Evolutionary conservation across 2,113 vertebrate species (phyloP), one percentile per base, ranked within the genome.

Genomic region (Promerops cafer): DNA sequence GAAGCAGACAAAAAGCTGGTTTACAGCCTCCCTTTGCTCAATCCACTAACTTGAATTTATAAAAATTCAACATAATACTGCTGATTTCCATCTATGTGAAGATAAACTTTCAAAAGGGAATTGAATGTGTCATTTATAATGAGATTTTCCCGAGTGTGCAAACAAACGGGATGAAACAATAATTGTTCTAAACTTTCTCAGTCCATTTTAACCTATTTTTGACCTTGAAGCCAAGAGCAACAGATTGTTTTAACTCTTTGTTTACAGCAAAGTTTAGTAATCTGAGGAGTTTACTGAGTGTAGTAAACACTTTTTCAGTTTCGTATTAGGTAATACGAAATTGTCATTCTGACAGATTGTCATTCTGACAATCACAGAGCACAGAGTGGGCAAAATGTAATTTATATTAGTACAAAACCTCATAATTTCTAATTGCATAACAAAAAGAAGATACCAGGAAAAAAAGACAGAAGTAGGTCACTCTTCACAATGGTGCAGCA

Each of bases 381-480:
- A 84, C 35, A 87, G 50, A 63, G 44, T 78, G 40, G 47, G 71
- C 40, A 96, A 97, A 95, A 83, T 82, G 16, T 82, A 90, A 83
- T 74, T 95, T 96, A 83, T 87, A 71, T 97, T 92, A 93, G 59
- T 74, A 88, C 21, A 94, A 89, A 85, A 8, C 21, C 63, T 60
- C 39, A 37, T 54, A 16, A 71, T 90, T 80, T 92, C 60, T 77
- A 37, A 59, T 78, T 30, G 82, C 16, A 24, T 71, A 49, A 80
- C 49, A 45, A 89, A 90, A 69, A 27, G 42, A 82, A 92, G 72
- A 84, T 35, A 66, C 40, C 11, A 37, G 52, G 39, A 45, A 85
- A 74, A 71, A 75, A 88, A 90, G 81, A 93, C 79, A 97, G 91
- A 97, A 95, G n/a, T 94, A 86, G 94, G 96, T 97, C 95, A 84